Evolutionary conservation across 2,113 vertebrate species (phyloP), one percentile per base, ranked within the genome.

Genomic region (Nyctibius bracteatus): DNA sequence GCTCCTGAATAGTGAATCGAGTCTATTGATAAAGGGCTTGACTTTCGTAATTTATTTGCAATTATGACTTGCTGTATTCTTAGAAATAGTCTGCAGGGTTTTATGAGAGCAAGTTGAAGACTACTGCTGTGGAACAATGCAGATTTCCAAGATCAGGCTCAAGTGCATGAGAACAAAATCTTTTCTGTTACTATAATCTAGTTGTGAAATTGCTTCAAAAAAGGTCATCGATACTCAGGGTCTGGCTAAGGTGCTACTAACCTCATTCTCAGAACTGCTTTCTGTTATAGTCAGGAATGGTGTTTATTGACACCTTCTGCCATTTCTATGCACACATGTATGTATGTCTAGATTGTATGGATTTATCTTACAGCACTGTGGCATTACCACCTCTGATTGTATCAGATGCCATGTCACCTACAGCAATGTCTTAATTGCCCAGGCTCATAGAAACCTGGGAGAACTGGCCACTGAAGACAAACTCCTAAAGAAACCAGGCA

Each of bases 321-420:
- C 2, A 0, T 70, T 52, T 61, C 52, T 81, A 1, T 8, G 8
- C 12, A 22, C 20, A 2, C 30, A 14, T 4, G 8, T 1, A 2
- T 6, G 5, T 4, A 0, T 27, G 6, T 33, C 47, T 68, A 25
- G 25, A 35, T 33, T 1, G 2, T 46, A 16, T 22, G 35, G 33
- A 35, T 77, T 92, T 72, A 28, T 77, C 9, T 33, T 9, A 8
- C 7, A 19, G 46, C 24, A 22, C 27, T 27, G 30, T 65, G n/a
- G 13, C 39, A 10, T 33, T 81, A 10, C 24, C 11, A 3, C 46
- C 39, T 73, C 8, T 78, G 15, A 13, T 41, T 51, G 33, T 43
- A 41, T 37, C 17, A 30, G 47, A 24, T 51, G 23, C 22, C 20
- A 1, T 9, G 25, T 35, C 16, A 31, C 47, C 47, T 58, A 30